phyloP scores from a whole-genome alignment of 2,113 vertebrate genomes.

The Malurus cyaneus region DNA sequence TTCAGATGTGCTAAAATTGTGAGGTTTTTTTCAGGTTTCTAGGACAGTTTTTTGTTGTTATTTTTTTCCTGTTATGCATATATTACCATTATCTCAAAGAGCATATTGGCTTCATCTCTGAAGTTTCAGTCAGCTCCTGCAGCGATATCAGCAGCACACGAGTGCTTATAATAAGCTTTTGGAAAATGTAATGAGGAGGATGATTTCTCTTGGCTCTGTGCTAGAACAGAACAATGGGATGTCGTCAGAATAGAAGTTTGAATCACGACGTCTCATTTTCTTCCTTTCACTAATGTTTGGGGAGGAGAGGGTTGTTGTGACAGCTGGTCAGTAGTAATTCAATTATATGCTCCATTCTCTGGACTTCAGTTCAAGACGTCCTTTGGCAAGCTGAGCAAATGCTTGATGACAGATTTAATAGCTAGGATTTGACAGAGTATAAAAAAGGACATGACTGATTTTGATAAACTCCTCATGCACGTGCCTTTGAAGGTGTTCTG shows the following conservation, averaged over 20 bases:
- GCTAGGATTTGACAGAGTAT: not conserved
- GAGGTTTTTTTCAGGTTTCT: not conserved
- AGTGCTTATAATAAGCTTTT: conserved; percentile 18
- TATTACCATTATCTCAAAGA: conserved; percentile 9
- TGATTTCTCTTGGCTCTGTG: conserved; percentile 29
- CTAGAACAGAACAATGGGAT: conserved; percentile 2
- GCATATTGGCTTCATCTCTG: not conserved
- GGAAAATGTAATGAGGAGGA: not conserved
- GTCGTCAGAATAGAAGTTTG: not conserved
- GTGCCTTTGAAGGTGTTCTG: not conserved
- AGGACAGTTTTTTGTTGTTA: not conserved
- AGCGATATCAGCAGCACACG: not conserved
- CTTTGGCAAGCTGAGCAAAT: conserved; percentile 34
- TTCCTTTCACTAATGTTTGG: conserved; percentile 24
- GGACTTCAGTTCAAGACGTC: conserved; percentile 20
- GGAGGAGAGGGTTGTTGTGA: not conserved
- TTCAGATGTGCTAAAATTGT: not conserved
- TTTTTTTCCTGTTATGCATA: not conserved
- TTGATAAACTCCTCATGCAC: not conserved
- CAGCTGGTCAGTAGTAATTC: conserved; percentile 44
- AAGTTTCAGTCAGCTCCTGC: not conserved
- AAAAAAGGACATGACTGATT: not conserved
- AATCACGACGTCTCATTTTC: not conserved
- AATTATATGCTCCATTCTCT: conserved; percentile 37
- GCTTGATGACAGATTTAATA: conserved; percentile 9